Evolutionary conservation across 2,888 invertebrate species (phyloP).

Genomic region (Hydropsyche betteni): DNA sequence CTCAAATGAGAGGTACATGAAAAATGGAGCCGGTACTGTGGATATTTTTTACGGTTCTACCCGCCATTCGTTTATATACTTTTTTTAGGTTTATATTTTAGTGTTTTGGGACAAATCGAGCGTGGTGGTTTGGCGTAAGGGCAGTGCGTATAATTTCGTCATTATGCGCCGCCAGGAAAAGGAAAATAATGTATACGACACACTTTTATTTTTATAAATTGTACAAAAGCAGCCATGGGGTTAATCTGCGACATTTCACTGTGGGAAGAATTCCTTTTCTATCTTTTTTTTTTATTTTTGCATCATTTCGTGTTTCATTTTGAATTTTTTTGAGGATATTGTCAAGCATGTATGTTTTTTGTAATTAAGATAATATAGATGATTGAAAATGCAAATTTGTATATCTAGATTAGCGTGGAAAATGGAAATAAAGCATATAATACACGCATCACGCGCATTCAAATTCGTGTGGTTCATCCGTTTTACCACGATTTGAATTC

Average conservation of each 20-base stretch:
- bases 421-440: slow-evolving; percentile 19
- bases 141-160: slow-evolving; percentile 22
- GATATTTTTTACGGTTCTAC: too few species aligned
- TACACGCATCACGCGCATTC: slow-evolving; percentile 34
- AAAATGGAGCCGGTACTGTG: too few species aligned
- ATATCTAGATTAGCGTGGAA: neutral
- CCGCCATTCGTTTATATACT: too few species aligned
- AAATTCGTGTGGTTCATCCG: slow-evolving; percentile 21
- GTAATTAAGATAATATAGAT: slow-evolving; percentile 40
- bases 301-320: neutral
- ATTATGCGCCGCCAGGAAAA: neutral
- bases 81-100: neutral
- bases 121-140: neutral
- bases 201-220: slow-evolving; percentile 26
- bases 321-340: neutral
- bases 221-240: neutral
- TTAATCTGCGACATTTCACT: slow-evolving; percentile 13
- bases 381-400: slow-evolving; percentile 40
- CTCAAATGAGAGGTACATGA: too few species aligned
- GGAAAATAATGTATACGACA: slow-evolving; percentile 7
- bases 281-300: neutral
- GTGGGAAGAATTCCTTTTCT: neutral
- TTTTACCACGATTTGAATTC: neutral
- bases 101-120: slow-evolving; percentile 3
- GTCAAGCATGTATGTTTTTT: neutral